Evolutionary conservation across 2,888 invertebrate species (phyloP).

Genomic region (Automeris io): DNA sequence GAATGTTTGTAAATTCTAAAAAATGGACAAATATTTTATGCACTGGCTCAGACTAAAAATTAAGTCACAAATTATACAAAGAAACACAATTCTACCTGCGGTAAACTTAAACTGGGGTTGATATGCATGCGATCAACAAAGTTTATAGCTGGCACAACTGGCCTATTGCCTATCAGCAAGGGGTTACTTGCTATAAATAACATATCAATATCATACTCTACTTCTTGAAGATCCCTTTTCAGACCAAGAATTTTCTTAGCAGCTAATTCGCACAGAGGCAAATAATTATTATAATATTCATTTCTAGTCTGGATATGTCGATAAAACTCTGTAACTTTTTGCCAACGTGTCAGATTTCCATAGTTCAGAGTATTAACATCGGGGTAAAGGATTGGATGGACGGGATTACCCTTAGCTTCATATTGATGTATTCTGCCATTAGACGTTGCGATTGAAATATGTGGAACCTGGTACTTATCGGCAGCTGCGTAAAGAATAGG

Average conservation of each 20-base stretch:
- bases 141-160: constrained; percentile 48
- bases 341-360: constrained; percentile 56
- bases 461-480: constrained; percentile 71
- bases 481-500: constrained; percentile 68
- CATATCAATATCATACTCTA: constrained; percentile 63
- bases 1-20: constrained; percentile 43
- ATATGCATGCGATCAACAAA: constrained; percentile 63
- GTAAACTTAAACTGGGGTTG: constrained; percentile 41
- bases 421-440: constrained; percentile 66
- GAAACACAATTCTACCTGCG: constrained; percentile 33
- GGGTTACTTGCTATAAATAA: constrained; percentile 58
- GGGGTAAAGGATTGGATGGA: constrained; percentile 69
- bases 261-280: constrained; percentile 51
- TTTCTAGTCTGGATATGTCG: constrained; percentile 44
- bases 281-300: constrained; percentile 54
- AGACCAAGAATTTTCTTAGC: constrained; percentile 53
- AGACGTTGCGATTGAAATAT: constrained; percentile 70
- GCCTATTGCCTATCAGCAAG: constrained; percentile 53
- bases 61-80: not conserved
- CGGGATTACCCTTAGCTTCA: constrained; percentile 70
- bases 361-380: constrained; percentile 62
- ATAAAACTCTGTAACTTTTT: constrained; percentile 46
- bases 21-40: not conserved
- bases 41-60: not conserved
- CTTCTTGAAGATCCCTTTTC: constrained; percentile 46